Conservation (phyloP, 2,113 vertebrate genomes). For the Galbula dea region DNA sequence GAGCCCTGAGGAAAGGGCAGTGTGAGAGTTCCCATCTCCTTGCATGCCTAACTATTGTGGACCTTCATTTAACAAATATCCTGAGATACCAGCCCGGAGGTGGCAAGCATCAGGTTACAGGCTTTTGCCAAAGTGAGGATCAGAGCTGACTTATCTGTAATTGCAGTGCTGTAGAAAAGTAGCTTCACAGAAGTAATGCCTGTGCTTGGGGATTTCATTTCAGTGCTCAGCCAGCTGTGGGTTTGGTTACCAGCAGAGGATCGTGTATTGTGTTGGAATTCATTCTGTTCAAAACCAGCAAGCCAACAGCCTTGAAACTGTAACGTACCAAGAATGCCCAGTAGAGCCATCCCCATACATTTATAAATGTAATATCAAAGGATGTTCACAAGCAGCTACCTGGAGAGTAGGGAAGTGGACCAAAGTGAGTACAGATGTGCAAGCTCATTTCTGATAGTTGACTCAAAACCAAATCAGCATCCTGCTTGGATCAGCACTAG, state of each 20-base stretch:
- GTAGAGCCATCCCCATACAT: constrained; percentile 64
- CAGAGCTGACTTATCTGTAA: not conserved
- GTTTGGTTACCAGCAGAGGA: constrained; percentile 75
- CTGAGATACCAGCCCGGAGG: not conserved
- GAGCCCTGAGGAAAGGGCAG: not conserved
- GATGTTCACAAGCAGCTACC: constrained; percentile 74
- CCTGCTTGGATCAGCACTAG: no score
- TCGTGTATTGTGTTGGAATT: constrained; percentile 78
- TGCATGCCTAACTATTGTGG: rapidly evolving
- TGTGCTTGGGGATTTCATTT: not conserved
- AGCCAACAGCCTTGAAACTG: constrained; percentile 28
- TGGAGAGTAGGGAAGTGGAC: constrained; percentile 90
- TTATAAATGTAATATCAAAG: constrained; percentile 74
- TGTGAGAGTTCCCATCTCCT: not conserved
- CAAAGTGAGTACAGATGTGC: constrained; percentile 69
- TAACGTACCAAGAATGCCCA: constrained; percentile 70
- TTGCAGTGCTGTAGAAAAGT: not conserved
- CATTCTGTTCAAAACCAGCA: constrained; percentile 47
- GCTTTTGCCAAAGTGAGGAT: not conserved
- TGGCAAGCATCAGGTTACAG: rapidly evolving
- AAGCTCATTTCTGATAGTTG: not conserved
- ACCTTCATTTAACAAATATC: not conserved
- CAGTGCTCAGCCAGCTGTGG: constrained; percentile 88
- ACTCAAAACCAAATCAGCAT: no score
- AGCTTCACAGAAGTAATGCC: not conserved